Base-by-base conservation (phyloP, 2,797 vertebrate genomes). In the Erethizon dorsatum region DNA sequence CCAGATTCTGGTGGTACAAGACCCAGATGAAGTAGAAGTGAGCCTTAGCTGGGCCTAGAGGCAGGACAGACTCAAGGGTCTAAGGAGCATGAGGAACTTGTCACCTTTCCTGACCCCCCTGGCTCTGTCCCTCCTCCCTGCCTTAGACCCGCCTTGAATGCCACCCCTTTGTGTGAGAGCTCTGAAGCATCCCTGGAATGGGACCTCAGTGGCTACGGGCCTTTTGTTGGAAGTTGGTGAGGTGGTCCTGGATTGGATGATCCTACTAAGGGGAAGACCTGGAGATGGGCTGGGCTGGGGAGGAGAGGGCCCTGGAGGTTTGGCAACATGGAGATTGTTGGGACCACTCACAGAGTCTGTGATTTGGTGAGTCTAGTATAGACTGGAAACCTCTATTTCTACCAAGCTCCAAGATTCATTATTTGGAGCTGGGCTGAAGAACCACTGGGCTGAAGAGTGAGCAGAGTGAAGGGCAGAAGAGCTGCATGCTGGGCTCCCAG, bases 41-140 rank as follows among this genome's bases (percentile, higher is more conserved):
- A 33, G 57, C 6, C 1, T 24, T 3, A 50, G 45, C 20, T 50
- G 47, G n/a, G 31, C 31, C 1, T 41, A 59, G 52, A 28, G 37
- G 50, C 24, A 15, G 31, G 45, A 31, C 14, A 57, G 24, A 31
- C 20, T 15, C 28, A 14, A 56, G 24, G 26, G 0, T 61, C 83
- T 12, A 24, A 73, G 41, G 47, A 41, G 47, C 24, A 2, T 37
- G 45, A 22, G 63, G 57, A 33, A 50, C 57, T 54, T 24, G 10
- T 18, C 14, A 0, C 1, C 24, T 52, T 12, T 26, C 59, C 73
- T 6, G 6, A 5, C 15, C 9, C 11, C 18, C 15, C 1, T 1
- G 2, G 14, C 10, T 22, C 33, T 78, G 28, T 54, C 50, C 31
- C 0, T 88, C 31, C 54, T 56, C 26, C 54, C 87, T 84, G 33